Evolutionary conservation across 1,140 invertebrate genomes (phyloP).

Genomic region (Pseudomyrmex concolor): DNA sequence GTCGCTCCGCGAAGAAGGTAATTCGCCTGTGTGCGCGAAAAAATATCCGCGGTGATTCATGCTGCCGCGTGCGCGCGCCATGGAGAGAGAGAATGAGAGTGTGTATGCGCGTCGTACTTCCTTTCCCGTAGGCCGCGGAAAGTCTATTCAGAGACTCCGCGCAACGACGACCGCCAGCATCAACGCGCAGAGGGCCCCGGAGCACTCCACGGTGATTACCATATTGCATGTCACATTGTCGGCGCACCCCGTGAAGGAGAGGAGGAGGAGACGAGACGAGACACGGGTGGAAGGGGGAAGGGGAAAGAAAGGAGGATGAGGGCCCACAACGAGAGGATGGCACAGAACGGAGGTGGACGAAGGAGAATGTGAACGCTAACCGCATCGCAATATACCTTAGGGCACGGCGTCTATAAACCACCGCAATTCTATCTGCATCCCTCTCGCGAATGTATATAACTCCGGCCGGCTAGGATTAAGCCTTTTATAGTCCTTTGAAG

Average conservation of each 20-base stretch:
- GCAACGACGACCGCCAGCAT: constrained; percentile 70
- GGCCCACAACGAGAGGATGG: constrained; percentile 44
- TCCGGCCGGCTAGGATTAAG: constrained; percentile 74
- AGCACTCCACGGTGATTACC: constrained; percentile 76
- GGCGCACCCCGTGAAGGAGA: constrained; percentile 69
- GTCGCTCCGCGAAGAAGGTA: constrained; percentile 23
- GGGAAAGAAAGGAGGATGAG: constrained; percentile 24
- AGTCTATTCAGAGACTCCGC: constrained; percentile 74
- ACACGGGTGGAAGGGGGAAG: neutral
- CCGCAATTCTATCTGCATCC: constrained; percentile 77
- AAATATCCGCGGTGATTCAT: constrained; percentile 66
- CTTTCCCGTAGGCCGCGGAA: constrained; percentile 70
- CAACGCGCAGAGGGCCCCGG: constrained; percentile 62
- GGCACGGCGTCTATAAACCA: constrained; percentile 76
- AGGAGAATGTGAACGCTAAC: constrained; percentile 67
- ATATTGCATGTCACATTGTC: constrained; percentile 76
- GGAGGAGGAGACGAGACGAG: constrained; percentile 6
- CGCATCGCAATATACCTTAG: constrained; percentile 76
- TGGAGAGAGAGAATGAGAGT: neutral
- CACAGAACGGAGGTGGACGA: constrained; percentile 51
- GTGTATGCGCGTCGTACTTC: constrained; percentile 64
- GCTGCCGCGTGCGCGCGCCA: constrained; percentile 32
- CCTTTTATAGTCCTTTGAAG: constrained; percentile 74
- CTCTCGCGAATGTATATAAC: constrained; percentile 70
- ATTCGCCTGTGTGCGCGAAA: constrained; percentile 41